These are phyloP conservation scores for Ochropleura plecta DNA, from an alignment of 2,888 invertebrate species.

Conservation along the genomic window DNA sequence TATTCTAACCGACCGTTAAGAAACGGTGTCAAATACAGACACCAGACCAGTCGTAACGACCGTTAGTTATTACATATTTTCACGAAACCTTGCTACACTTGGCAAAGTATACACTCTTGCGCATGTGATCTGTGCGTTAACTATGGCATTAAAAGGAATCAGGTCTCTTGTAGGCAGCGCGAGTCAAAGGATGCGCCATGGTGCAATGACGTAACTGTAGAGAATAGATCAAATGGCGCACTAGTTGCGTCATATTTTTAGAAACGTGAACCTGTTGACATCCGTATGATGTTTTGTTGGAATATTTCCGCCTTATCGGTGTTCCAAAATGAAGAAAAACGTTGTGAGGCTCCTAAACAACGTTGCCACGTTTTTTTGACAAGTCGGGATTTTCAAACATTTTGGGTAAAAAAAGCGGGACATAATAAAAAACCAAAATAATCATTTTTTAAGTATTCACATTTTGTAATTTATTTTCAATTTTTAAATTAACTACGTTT, in stretches of 20 bases:
- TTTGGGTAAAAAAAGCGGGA: too few relatives aligned
- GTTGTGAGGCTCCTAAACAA: too few relatives aligned
- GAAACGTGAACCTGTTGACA: conserved; percentile 4
- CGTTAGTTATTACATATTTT: conserved; percentile 35
- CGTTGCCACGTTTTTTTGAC: too few relatives aligned
- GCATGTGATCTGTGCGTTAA: conserved; percentile 50
- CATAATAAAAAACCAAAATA: too few relatives aligned
- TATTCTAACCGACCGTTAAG: conserved; percentile 2
- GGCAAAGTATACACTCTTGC: conserved; percentile 38
- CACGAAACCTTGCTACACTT: conserved; percentile 44
- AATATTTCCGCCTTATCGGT: too few relatives aligned
- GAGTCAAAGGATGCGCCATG: conserved; percentile 44
- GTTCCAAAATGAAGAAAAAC: too few relatives aligned
- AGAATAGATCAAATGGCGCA: conserved; percentile 41
- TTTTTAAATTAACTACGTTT: too few relatives aligned
- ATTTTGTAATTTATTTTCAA: too few relatives aligned
- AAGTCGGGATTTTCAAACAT: too few relatives aligned
- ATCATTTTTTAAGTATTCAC: too few relatives aligned
- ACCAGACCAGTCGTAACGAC: background rate
- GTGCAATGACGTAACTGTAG: conserved; percentile 40
- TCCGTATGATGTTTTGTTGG: too few relatives aligned
- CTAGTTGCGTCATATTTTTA: conserved; percentile 33
- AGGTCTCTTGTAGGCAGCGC: conserved; percentile 40
- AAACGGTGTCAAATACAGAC: conserved; percentile 29
- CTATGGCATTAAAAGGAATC: conserved; percentile 49